Evolutionary conservation across 2,888 invertebrate genomes (phyloP), one percentile per base, ranked within the genome.

Genomic region (Chymomyza amoena): DNA sequence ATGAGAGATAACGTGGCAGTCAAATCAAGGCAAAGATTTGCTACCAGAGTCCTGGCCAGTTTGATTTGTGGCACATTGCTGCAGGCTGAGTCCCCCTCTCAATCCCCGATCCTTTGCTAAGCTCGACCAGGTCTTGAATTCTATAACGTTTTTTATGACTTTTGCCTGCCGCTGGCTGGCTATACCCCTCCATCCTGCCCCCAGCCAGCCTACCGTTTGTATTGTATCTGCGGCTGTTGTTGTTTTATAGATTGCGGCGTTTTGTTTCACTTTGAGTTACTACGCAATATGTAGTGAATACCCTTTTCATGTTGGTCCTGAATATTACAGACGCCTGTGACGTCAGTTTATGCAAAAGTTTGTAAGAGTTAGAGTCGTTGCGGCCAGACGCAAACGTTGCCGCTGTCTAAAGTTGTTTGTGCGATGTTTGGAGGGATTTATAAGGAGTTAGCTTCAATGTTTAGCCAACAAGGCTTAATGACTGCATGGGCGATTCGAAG

Each of bases 1-100:
- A 32, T 32, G 32, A 54, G 32, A 54, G 80, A 78, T 84, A 80
- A 71, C 76, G 84, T 69, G 39, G 57, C 57, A 57, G 57, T 28
- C 25, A 28, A 57, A 57, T 57, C 25, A 25, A 57, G 57, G 69
- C 73, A 65, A 66, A 72, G 87, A 84, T 82, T 80, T 83, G 54
- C 54, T 54, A 18, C 15, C 16, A 16, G 32, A 32, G 18, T 18
- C n/a, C 20, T 20, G 54, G n/a, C 16, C 54, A 16, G 72, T 83
- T 87, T 87, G 88, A 83, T 83, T 83, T 83, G 82, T 83, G 87
- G 74, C 84, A 79, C 59, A 57, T 82, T 75, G 76, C 81, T 80
- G 86, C 88, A 51, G 73, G 56, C 69, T 65, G 68, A 54, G 52
- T 60, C 61, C 68, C 32, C 32, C 6, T 7, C 9, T 2, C 28